phyloP scores from a whole-genome alignment of 2,797 vertebrate species.

The Xyrichtys novacula region DNA sequence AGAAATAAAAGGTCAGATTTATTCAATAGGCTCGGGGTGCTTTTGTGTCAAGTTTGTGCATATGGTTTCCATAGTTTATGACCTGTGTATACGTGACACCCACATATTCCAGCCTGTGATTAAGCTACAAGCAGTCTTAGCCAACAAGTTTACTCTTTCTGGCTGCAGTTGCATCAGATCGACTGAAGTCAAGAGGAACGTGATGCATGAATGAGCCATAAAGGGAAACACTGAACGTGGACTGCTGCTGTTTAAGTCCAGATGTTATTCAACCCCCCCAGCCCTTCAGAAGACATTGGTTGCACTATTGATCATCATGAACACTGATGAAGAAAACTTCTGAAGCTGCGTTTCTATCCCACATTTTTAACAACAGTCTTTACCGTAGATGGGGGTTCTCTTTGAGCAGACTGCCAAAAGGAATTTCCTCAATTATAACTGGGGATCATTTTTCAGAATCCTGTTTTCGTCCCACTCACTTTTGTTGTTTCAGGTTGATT shows the following conservation, averaged over 20 bases:
- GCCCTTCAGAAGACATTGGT: neutral
- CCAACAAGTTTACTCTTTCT: conserved; percentile 21
- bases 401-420: neutral
- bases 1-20: neutral
- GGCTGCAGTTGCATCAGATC: conserved; percentile 24
- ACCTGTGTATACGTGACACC: neutral
- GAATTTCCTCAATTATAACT: neutral
- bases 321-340: neutral
- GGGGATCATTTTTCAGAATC: neutral
- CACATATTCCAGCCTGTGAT: conserved; percentile 17
- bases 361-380: neutral
- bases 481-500: conserved; percentile 8
- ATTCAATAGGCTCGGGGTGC: neutral
- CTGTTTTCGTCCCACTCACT: neutral
- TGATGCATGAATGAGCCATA: conserved; percentile 36
- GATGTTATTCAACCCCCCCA: conserved; percentile 19
- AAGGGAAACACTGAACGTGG: neutral
- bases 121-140: conserved; percentile 6
- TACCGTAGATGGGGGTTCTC: neutral
- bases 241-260: conserved; percentile 19
- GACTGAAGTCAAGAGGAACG: conserved; percentile 15
- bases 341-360: neutral
- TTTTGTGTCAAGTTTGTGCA: conserved; percentile 10
- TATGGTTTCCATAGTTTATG: neutral
- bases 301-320: neutral